A percentile compares a stretch with the other conserved stretches of the same genome.
These are phyloP conservation scores for Scaeva pyrastri DNA, from an alignment of 2,888 invertebrate genomes.

Conservation along the genomic window DNA sequence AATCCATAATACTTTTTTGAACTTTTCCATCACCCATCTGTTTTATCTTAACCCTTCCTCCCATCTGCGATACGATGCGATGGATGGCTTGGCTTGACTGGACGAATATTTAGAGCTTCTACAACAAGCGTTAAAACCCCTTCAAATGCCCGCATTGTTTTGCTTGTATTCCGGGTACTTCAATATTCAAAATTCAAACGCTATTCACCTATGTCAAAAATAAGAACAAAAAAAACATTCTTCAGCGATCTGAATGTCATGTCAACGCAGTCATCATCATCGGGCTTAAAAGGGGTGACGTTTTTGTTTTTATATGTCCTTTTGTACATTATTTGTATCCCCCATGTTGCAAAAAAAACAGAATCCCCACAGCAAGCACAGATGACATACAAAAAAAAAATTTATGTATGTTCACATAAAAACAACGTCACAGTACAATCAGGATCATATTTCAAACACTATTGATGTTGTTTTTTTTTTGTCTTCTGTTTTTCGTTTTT, in stretches of 20 bases:
- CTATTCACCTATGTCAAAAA: constrained; percentile 63
- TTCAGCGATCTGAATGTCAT: constrained; percentile 61
- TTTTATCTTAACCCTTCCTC: constrained; percentile 4
- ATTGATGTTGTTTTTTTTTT: constrained; percentile 55
- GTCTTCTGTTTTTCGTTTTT: no score
- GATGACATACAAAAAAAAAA: not conserved
- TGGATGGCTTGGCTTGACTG: not conserved
- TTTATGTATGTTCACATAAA: not conserved
- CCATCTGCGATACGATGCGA: no score
- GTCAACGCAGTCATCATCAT: constrained; percentile 61
- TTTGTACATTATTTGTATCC: constrained; percentile 59
- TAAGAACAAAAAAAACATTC: constrained; percentile 22
- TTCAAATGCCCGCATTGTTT: not conserved
- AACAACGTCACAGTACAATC: constrained; percentile 52
- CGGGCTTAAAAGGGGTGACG: constrained; percentile 61
- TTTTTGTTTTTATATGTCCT: no score
- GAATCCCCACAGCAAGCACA: constrained; percentile 51
- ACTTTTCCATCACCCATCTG: constrained; percentile 45
- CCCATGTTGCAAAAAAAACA: constrained; percentile 61
- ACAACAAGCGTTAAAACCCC: constrained; percentile 8
- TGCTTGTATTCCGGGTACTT: not conserved
- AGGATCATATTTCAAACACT: constrained; percentile 71
- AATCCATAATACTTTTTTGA: constrained; percentile 40
- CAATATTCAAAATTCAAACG: constrained; percentile 37
- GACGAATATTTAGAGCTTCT: constrained; percentile 2